phyloP scores from a whole-genome alignment of 30 jellyfish, hydroid and myxozoan genomes.

The Calvadosia cruxmelitensis region DNA sequence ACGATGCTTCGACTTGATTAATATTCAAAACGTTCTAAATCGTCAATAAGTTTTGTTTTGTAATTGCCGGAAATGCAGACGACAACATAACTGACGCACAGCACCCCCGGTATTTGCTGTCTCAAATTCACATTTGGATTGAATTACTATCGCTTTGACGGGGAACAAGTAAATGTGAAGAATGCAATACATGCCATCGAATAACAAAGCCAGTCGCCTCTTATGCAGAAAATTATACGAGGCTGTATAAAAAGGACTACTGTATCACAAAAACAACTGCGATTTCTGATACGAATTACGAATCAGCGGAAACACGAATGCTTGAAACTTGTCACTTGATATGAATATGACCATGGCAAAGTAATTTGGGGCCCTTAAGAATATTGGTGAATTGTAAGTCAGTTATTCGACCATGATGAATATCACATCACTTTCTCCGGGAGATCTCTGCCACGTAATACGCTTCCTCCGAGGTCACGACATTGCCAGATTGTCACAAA shows the following conservation, averaged over 20 bases:
- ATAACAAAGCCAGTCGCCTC: not conserved
- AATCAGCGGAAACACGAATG: no score
- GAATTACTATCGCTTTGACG: no score
- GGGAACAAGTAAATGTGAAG: no score
- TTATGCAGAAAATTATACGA: not conserved
- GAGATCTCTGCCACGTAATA: not conserved
- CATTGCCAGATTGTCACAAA: not conserved
- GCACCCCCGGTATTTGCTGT: not conserved
- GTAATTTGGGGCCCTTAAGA: not conserved
- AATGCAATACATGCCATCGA: no score
- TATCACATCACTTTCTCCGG: not conserved
- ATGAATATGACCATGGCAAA: no score
- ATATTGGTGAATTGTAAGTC: not conserved
- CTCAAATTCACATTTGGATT: no score
- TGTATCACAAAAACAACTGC: no score
- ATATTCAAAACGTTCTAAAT: no score
- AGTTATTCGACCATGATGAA: not conserved
- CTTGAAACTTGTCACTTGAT: no score
- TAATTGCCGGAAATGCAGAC: slow-evolving; percentile 1
- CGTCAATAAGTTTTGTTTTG: not conserved
- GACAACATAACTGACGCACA: not conserved
- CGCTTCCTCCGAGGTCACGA: not conserved
- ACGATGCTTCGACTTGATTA: no score
- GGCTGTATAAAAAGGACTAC: not conserved
- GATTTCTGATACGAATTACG: no score